Conservation (phyloP, 2,113 vertebrate genomes). For the Ciconia stormi region DNA sequence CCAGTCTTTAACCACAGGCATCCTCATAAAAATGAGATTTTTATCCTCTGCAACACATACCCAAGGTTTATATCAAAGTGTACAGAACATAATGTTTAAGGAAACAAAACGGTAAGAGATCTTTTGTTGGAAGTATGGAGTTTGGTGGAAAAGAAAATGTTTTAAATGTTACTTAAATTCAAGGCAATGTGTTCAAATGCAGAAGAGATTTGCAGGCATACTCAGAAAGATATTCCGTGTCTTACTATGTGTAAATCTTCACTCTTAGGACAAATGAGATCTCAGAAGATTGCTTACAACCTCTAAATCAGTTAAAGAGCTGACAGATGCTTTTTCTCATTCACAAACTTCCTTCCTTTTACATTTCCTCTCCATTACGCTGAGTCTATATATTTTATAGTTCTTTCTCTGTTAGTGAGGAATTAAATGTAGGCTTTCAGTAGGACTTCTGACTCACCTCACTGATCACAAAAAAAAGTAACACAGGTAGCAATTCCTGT, state of each 20-base stretch:
- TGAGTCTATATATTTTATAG: neutral
- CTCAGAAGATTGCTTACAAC: neutral
- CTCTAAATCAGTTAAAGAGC: neutral
- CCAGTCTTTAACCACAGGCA: neutral
- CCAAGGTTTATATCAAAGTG: neutral
- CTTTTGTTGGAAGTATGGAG: neutral
- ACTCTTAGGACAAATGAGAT: neutral
- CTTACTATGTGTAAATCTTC: neutral
- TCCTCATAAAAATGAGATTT: neutral
- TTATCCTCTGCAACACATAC: conserved; percentile 15
- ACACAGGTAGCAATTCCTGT: neutral
- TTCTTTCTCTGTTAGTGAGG: neutral
- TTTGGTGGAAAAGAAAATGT: neutral
- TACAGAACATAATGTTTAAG: neutral
- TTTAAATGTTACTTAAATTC: neutral
- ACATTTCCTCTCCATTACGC: conserved; percentile 25
- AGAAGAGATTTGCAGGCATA: neutral
- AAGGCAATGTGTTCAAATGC: neutral
- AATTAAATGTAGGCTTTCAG: neutral
- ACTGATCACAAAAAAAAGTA: neutral
- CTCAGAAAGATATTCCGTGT: neutral
- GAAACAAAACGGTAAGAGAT: neutral
- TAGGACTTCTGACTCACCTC: neutral
- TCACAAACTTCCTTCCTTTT: conserved; percentile 40
- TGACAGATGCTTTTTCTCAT: conserved; percentile 35